These are phyloP conservation scores for Coenobita brevimanus DNA, from an alignment of 1,140 invertebrate species.

Conservation along the genomic window DNA sequence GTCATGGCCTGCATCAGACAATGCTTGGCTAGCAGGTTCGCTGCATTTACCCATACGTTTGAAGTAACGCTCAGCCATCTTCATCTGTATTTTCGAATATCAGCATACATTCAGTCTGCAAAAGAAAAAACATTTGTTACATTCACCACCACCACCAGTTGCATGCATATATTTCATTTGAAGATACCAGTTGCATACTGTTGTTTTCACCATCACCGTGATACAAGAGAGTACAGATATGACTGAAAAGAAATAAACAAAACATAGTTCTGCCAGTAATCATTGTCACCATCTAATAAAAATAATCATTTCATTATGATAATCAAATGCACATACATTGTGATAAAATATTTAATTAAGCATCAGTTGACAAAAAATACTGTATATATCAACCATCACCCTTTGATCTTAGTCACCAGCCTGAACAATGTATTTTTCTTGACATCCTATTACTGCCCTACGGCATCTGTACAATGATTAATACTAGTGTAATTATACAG, in stretches of 20 bases:
- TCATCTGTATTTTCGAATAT: too few species aligned
- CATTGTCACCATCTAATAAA: too few species aligned
- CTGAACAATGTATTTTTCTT: too few species aligned
- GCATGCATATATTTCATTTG: not conserved
- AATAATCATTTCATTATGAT: too few species aligned
- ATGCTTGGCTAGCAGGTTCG: not conserved
- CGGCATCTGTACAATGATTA: not conserved
- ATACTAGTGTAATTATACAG: not conserved
- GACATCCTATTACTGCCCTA: not conserved
- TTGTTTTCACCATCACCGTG: not conserved
- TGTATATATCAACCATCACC: too few species aligned
- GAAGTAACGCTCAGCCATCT: constrained; percentile 10
- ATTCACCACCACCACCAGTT: not conserved
- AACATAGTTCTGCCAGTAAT: too few species aligned
- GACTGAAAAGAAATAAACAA: not conserved
- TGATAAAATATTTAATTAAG: too few species aligned
- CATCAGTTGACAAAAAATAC: too few species aligned
- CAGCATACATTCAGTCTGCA: not conserved
- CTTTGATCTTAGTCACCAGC: too few species aligned
- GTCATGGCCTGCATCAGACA: not conserved
- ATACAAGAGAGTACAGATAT: too few species aligned
- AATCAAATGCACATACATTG: too few species aligned
- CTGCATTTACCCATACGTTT: constrained; percentile 5
- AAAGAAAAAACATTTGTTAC: not conserved
- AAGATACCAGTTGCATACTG: not conserved